Percentiles rank a stretch among this genome's conserved stretches.
Conservation (phyloP, 1,140 invertebrate genomes). For the Reticulitermes speratus region DNA sequence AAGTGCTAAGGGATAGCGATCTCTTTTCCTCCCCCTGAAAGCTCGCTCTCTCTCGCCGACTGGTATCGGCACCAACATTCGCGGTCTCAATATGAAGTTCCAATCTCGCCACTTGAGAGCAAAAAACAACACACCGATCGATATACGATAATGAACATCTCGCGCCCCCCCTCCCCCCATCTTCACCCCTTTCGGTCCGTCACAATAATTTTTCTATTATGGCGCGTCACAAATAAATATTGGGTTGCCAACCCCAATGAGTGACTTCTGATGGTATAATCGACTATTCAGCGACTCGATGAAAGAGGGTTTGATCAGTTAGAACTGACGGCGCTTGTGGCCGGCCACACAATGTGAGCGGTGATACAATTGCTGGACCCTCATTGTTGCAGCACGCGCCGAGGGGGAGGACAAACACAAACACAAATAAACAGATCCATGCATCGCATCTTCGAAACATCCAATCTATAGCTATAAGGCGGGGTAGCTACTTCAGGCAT, state of each 20-base stretch:
- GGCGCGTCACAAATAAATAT: conserved; percentile 34
- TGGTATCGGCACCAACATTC: conserved; percentile 29
- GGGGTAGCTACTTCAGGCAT: neutral
- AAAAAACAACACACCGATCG: conserved; percentile 34
- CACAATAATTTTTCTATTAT: conserved; percentile 34
- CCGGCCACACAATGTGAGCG: neutral
- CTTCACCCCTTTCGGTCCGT: conserved; percentile 20
- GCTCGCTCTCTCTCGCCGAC: conserved; percentile 14
- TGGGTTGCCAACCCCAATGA: conserved; percentile 27
- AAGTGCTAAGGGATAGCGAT: conserved; percentile 34
- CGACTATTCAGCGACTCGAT: neutral
- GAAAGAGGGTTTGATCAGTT: conserved; percentile 1
- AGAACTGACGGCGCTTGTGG: neutral
- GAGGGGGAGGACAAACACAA: neutral
- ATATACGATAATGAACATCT: conserved; percentile 36
- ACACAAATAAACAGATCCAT: neutral
- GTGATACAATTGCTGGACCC: neutral
- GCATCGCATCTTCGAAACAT: neutral
- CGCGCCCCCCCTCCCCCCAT: conserved; percentile 1
- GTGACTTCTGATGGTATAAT: conserved; percentile 28
- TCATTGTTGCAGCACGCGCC: neutral
- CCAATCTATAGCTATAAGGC: neutral
- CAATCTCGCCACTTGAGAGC: conserved; percentile 27
- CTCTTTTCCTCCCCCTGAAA: conserved; percentile 22
- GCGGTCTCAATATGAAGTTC: conserved; percentile 30